These are phyloP conservation scores for Spicauda simplicius DNA, from an alignment of 2,888 invertebrate species.

Conservation along the genomic window DNA sequence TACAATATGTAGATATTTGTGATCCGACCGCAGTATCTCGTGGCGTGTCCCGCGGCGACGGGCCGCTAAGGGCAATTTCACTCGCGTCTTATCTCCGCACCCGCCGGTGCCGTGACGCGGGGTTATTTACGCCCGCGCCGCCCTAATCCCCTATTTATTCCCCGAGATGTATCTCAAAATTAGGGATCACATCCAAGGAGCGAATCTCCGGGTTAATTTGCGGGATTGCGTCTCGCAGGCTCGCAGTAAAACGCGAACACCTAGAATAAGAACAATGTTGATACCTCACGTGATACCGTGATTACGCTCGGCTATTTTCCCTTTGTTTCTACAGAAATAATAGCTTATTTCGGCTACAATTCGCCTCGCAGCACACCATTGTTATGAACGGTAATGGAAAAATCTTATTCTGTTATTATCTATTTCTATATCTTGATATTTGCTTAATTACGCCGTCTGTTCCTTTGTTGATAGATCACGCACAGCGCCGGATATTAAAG, in stretches of 20 bases:
- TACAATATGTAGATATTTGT: conserved; percentile 38
- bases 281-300: conserved; percentile 59
- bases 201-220: conserved; percentile 73
- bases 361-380: conserved; percentile 15
- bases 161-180: conserved; percentile 83
- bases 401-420: conserved; percentile 28
- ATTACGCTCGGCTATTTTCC: conserved; percentile 49
- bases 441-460: conserved; percentile 32
- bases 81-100: conserved; percentile 71
- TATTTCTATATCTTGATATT: conserved; percentile 24
- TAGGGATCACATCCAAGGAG: conserved; percentile 78
- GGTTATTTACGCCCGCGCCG: conserved; percentile 80
- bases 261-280: conserved; percentile 55
- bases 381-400: conserved; percentile 28
- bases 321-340: conserved; percentile 52
- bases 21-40: conserved; percentile 66
- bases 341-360: conserved; percentile 47
- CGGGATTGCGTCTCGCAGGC: conserved; percentile 54
- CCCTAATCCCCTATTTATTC: conserved; percentile 84
- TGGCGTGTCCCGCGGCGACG: conserved; percentile 41
- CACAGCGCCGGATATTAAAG: conserved; percentile 26
- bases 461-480: conserved; percentile 32
- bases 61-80: conserved; percentile 67
- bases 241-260: conserved; percentile 51
- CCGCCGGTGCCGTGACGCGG: conserved; percentile 69